Conservation (phyloP, 2,888 invertebrate genomes). For the Coelinius sp. region DNA sequence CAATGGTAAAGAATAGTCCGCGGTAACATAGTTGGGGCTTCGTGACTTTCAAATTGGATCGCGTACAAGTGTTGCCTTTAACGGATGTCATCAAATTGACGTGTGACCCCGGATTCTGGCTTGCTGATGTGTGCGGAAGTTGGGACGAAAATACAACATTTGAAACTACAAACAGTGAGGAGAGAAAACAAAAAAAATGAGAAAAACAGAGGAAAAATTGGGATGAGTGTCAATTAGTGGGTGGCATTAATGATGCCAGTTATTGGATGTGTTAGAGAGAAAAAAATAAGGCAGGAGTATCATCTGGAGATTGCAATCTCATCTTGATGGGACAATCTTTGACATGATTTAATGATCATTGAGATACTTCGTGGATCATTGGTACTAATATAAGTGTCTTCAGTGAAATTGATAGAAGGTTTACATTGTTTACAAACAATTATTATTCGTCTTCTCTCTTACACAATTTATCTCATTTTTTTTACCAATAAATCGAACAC, state of each 20-base stretch:
- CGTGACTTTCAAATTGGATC: conserved; percentile 66
- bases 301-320: conserved; percentile 9
- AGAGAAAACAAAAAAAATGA: conserved; percentile 31
- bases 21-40: conserved; percentile 56
- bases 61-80: conserved; percentile 67
- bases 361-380: not conserved
- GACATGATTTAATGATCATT: conserved; percentile 14
- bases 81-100: conserved; percentile 69
- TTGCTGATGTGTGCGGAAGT: conserved; percentile 41
- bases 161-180: not conserved
- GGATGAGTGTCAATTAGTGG: not conserved
- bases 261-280: not conserved
- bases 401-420: not conserved
- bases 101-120: conserved; percentile 61
- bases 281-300: not conserved
- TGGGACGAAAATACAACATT: conserved; percentile 35
- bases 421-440: not conserved
- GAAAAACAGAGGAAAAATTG: conserved; percentile 14
- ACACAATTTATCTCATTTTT: not conserved
- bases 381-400: not conserved
- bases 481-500: no score
- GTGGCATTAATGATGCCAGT: not conserved
- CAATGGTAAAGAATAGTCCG: conserved; percentile 56
- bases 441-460: not conserved
- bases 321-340: not conserved